Percentiles rank a stretch among this genome's conserved stretches.
Conservation (phyloP, 1,140 invertebrate genomes). For the Eupeodes corollae region DNA sequence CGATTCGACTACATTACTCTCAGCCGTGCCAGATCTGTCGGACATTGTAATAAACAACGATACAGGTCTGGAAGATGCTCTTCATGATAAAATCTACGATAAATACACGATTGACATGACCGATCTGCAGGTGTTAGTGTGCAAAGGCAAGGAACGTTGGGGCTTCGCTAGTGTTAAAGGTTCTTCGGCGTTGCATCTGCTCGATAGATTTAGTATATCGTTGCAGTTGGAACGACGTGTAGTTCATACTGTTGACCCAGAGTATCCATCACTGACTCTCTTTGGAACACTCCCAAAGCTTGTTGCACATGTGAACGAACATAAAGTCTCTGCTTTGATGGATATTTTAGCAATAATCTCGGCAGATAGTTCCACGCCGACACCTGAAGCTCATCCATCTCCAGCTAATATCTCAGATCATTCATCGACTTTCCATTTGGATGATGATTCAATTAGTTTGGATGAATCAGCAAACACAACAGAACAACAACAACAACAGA, state of each 20-base stretch:
- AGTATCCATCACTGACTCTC: constrained; percentile 71
- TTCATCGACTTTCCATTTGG: no score
- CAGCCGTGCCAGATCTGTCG: constrained; percentile 7
- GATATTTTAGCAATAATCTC: not conserved
- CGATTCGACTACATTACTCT: constrained; percentile 28
- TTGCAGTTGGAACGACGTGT: constrained; percentile 70
- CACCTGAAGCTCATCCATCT: no score
- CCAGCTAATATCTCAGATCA: no score
- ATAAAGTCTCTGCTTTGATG: constrained; percentile 51
- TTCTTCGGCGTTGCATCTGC: constrained; percentile 70
- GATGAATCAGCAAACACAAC: no score
- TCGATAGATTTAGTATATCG: constrained; percentile 85
- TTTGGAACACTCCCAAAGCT: constrained; percentile 76
- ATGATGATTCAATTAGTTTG: no score
- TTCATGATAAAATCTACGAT: constrained; percentile 69
- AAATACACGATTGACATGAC: constrained; percentile 73
- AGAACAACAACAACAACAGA: not conserved
- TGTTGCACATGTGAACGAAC: constrained; percentile 80
- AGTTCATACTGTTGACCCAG: constrained; percentile 70
- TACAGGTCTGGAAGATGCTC: constrained; percentile 47
- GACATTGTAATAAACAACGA: constrained; percentile 21
- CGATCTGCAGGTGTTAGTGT: constrained; percentile 80
- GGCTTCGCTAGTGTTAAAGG: constrained; percentile 72
- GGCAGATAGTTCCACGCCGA: not conserved
- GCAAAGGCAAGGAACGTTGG: constrained; percentile 80